Evolutionary conservation across 1,140 invertebrate species (phyloP), one percentile per base, ranked within the genome.

Genomic region (Oedothorax gibbosus): DNA sequence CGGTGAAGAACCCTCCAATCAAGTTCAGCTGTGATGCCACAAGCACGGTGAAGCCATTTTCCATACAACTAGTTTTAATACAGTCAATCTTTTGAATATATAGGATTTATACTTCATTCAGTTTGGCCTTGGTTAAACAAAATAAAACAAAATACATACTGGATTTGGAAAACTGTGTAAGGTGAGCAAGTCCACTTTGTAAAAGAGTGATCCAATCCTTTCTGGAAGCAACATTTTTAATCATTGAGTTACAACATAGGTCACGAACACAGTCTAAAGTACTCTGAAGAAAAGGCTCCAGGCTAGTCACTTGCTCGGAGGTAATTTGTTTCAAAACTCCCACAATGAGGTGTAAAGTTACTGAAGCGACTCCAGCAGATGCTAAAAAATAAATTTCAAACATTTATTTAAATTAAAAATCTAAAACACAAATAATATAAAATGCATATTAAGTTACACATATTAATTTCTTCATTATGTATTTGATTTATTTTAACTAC

Each of bases 151-250:
- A 15, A n/a, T 11, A 85, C 87, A 88, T 88, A 91, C 91, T 90
- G 60, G 96, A 95, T 91, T 98, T 97, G 12, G 95, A 94, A 57
- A 97, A 91, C 90, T 98, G 96, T 57, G 98, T 93, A 35, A 99
- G 92, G 88, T 96, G 96, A 20, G 94, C 95, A 14, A 98, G 90
- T 66, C 96, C 94, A 89, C 95, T 96, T 88, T 97, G 96, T 64
- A 98, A 90, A 87, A 98, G 90, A 86, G 92, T 91, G 56, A 93
- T 93, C 94, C 96, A 98, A 86, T 94, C 93, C 11, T 91, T 89
- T 68, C 90, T 87, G 87, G 91, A 92, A 87, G 92, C 88, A n/a
- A 91, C 89, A 89, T 95, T 93, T 66, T 91, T 92, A 9, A 92
- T 91, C 88, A 93, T 93, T 78, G 92, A 91, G 89, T 94, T 93